These are phyloP conservation scores for Thyatira batis DNA, from an alignment of 2,888 invertebrate species.

Conservation along the genomic window DNA sequence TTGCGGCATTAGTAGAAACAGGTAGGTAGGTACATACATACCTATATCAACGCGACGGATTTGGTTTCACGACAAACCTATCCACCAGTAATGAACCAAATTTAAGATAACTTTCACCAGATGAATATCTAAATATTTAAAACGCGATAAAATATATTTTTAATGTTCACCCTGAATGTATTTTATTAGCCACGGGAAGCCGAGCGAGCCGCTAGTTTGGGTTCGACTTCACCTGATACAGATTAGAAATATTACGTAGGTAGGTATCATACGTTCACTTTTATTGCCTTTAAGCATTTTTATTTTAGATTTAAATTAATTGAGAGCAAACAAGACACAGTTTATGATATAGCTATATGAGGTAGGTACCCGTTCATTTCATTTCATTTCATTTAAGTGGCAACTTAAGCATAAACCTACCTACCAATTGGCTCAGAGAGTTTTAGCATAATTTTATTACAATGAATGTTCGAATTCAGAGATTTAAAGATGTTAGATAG, in stretches of 20 bases:
- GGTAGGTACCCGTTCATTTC: slow-evolving; percentile 45
- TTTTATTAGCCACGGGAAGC: slow-evolving; percentile 68
- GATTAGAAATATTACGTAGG: slow-evolving; percentile 64
- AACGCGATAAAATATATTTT: slow-evolving; percentile 79
- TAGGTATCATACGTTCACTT: slow-evolving; percentile 52
- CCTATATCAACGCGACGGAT: slow-evolving; percentile 48
- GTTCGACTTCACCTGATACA: slow-evolving; percentile 57
- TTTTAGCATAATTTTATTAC: slow-evolving; percentile 60
- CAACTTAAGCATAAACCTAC: slow-evolving; percentile 42
- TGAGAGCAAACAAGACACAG: slow-evolving; percentile 68
- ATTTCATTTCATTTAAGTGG: slow-evolving; percentile 37
- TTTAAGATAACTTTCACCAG: slow-evolving; percentile 75
- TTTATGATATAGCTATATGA: slow-evolving; percentile 60
- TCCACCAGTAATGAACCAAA: slow-evolving; percentile 65
- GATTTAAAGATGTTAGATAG: not conserved
- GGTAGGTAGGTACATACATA: not conserved
- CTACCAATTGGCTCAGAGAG: slow-evolving; percentile 45
- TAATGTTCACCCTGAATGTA: slow-evolving; percentile 70
- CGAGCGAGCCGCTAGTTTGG: slow-evolving; percentile 36
- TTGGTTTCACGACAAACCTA: slow-evolving; percentile 58
- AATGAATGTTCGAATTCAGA: slow-evolving; percentile 42
- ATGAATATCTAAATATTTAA: slow-evolving; percentile 80
- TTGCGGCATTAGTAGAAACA: not conserved
- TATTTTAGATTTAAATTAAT: slow-evolving; percentile 75
- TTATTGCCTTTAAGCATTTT: slow-evolving; percentile 62